Evolutionary conservation across 2,797 vertebrate species (phyloP).

Genomic region (Eulemur rubriventer): DNA sequence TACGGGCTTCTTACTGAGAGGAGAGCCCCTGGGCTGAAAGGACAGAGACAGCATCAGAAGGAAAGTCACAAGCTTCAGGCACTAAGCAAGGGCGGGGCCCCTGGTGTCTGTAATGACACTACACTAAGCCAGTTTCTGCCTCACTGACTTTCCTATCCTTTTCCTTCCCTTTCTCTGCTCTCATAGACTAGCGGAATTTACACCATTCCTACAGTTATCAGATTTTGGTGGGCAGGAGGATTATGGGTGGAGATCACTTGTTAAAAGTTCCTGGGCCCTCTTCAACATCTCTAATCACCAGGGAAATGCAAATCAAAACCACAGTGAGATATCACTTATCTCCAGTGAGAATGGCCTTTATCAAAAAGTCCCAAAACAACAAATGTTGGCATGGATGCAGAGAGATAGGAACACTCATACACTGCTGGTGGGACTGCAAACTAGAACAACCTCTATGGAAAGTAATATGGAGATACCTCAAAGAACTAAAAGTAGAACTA

Average conservation of each 20-base stretch:
- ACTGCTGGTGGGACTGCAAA: too few relatives aligned
- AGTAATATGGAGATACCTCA: too few relatives aligned
- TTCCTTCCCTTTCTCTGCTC: not conserved
- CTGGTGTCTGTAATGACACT: rapidly evolving
- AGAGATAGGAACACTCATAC: too few relatives aligned
- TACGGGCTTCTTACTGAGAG: not conserved
- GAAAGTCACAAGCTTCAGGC: not conserved
- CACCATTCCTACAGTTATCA: not conserved
- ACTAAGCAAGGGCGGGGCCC: rapidly evolving
- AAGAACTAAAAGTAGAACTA: too few relatives aligned
- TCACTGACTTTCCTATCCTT: not conserved
- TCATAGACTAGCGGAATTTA: not conserved
- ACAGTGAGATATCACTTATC: too few relatives aligned
- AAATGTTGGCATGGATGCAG: too few relatives aligned
- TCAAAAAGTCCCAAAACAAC: too few relatives aligned
- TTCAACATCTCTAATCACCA: too few relatives aligned
- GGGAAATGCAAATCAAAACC: too few relatives aligned
- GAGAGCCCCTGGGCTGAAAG: not conserved
- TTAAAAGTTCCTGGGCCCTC: not conserved
- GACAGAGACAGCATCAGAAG: not conserved
- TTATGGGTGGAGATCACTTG: rapidly evolving
- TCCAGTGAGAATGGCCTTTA: too few relatives aligned
- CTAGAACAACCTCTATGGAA: too few relatives aligned
- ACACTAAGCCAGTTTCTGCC: not conserved
- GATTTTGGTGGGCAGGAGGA: not conserved